Conservation (phyloP, 2,113 vertebrate species). For the Pterocles gutturalis region DNA sequence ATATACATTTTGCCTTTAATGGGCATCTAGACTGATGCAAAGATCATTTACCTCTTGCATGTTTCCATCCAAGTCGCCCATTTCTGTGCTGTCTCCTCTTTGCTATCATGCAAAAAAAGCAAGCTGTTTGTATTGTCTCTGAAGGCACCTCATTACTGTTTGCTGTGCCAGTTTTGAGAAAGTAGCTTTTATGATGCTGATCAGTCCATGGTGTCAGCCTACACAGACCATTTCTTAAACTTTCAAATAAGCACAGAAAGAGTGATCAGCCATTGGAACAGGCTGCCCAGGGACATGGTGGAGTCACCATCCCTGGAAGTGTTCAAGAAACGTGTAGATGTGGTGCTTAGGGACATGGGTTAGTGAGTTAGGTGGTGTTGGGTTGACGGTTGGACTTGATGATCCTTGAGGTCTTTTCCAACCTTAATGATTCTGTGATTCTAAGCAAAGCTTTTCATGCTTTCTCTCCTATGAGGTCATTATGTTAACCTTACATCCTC, state of each 20-base stretch:
- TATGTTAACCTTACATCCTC: fast-evolving
- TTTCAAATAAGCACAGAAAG: neutral
- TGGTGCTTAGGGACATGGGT: too few species aligned
- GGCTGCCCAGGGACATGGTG: too few species aligned
- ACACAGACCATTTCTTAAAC: too few species aligned
- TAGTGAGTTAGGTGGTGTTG: too few species aligned
- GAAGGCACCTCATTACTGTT: neutral
- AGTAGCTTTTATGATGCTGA: neutral
- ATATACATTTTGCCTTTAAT: neutral
- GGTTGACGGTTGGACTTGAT: too few species aligned
- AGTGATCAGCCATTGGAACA: too few species aligned
- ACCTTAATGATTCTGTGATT: too few species aligned
- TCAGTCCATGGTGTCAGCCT: fast-evolving
- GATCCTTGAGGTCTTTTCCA: too few species aligned
- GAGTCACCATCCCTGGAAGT: too few species aligned
- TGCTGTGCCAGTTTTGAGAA: neutral
- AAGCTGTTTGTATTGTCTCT: neutral
- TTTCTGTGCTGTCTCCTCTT: neutral
- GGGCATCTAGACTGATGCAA: neutral
- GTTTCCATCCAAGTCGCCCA: neutral
- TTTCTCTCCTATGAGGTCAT: neutral
- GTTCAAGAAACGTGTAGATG: too few species aligned
- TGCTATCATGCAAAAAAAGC: neutral
- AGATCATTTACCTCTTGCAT: fast-evolving
- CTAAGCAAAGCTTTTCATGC: neutral